Base-by-base conservation (phyloP, 1,140 invertebrate genomes). In the Calephelis virginiensis region DNA sequence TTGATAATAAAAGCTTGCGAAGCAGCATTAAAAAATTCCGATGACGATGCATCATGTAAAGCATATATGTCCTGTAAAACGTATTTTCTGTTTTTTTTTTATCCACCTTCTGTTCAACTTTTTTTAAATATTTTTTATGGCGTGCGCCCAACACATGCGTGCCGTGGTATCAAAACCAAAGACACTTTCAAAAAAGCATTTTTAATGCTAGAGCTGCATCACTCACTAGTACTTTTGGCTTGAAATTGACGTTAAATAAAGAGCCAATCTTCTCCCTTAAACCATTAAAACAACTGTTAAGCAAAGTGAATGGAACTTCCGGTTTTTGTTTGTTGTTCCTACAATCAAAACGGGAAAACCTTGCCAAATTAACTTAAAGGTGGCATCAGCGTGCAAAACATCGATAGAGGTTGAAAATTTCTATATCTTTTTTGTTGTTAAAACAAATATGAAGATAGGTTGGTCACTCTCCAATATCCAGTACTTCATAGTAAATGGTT, bases 11-110 rank as follows among this genome's bases (percentile, higher is more conserved):
- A 62, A 13, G 13, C 43, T 47, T 47, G n/a, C 43, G 61, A 62
- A 62, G 61, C 45, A 17, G 61, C 61, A 62, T 46, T 17, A 17
- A 62, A 62, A 13, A 62, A 4, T 62, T 62, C 61, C n/a, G 14
- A 13, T 17, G 61, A 62, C n/a, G 63, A 10, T 56, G 49, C 47
- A 8, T 38, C 13, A 56, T 64, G 63, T 14, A 64, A 14, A 48
- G 12, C 12, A 48, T 48, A 6, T 48, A 48, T n/a, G n/a, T n/a
- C n/a, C n/a, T n/a, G n/a, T n/a, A n/a, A n/a, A n/a, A n/a, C n/a
- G n/a, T n/a, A n/a, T n/a, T 48, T n/a, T 48, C 13, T n/a, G 12
- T n/a, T n/a, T 6, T n/a, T 48, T n/a, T 48, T 48, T 48, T 48
- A 48, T n/a, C 12, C 12, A 48, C 47, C 12, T 48, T 48, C 12